Evolutionary conservation across 2,797 vertebrate genomes (phyloP).

Genomic region (Tympanoctomys barrerae): DNA sequence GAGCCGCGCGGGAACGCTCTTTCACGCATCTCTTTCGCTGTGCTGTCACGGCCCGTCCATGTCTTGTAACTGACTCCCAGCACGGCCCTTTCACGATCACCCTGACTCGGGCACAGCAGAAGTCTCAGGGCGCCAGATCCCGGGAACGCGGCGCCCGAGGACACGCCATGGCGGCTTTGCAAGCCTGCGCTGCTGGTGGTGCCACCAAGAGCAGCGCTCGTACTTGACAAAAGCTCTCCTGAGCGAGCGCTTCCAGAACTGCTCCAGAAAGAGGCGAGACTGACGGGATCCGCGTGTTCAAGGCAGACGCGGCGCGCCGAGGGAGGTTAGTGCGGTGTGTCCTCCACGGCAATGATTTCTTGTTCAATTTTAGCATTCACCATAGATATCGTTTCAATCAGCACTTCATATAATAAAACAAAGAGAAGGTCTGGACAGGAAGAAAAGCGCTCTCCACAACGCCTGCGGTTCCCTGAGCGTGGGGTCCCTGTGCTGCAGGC

Average conservation of each 20-base stretch:
- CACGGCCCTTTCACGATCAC: background rate
- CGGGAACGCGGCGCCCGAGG: background rate
- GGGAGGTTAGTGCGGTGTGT: background rate
- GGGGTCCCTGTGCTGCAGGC: background rate
- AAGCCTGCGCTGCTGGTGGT: background rate
- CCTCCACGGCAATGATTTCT: background rate
- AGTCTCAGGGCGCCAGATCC: background rate
- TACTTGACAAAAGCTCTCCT: background rate
- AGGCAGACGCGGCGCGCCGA: background rate
- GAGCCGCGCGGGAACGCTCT: background rate
- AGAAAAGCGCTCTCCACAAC: background rate
- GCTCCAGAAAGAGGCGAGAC: background rate
- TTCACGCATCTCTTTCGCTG: background rate
- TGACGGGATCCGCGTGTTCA: fast-evolving
- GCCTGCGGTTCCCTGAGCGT: background rate
- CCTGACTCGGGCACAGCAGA: background rate
- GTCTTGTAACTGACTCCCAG: background rate
- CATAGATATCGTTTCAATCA: background rate
- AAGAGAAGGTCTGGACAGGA: too few relatives aligned
- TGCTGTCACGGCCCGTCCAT: background rate
- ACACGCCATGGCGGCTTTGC: background rate
- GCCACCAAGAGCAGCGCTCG: background rate
- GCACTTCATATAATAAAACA: background rate
- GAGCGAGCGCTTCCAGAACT: background rate
- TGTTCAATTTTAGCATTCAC: background rate